phyloP scores from a whole-genome alignment of 2,113 vertebrate species.

The Carettochelys insculpta region DNA sequence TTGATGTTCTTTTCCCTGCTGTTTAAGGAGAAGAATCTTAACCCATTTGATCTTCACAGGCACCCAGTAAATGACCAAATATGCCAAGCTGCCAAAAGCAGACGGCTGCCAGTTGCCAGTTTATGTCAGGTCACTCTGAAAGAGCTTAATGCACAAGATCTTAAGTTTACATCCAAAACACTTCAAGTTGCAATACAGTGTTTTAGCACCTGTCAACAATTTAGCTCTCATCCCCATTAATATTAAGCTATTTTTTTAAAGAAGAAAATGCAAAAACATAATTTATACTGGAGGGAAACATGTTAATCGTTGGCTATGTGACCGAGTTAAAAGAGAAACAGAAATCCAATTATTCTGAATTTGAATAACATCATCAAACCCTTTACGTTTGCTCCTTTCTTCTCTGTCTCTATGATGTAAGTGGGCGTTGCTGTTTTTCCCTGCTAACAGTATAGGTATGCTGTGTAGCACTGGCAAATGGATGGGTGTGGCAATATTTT shows the following conservation, averaged over 20 bases:
- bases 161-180: conserved; percentile 52
- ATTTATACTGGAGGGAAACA: conserved; percentile 22
- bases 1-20: conserved; percentile 99
- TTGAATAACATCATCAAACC: conserved; percentile 64
- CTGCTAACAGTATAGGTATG: conserved; percentile 61
- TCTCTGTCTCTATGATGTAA: conserved; percentile 56
- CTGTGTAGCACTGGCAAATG: neutral
- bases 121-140: conserved; percentile 90
- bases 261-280: conserved; percentile 34
- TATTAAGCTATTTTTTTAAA: conserved; percentile 43
- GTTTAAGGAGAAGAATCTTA: conserved; percentile 98
- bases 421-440: conserved; percentile 18
- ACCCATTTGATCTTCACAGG: conserved; percentile 99
- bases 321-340: conserved; percentile 53
- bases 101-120: conserved; percentile 95
- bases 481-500: conserved; percentile 10
- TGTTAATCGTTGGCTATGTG: conserved; percentile 7
- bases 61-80: conserved; percentile 98
- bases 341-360: conserved; percentile 58
- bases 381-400: conserved; percentile 64
- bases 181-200: conserved; percentile 2
- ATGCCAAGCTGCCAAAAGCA: conserved; percentile 97
- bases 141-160: conserved; percentile 80
- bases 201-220: conserved; percentile 41
- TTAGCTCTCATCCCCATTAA: conserved; percentile 47